Percentiles rank a stretch among this genome's conserved stretches.
Conservation (phyloP, 2,888 invertebrate species). For the Leucozona laternaria region DNA sequence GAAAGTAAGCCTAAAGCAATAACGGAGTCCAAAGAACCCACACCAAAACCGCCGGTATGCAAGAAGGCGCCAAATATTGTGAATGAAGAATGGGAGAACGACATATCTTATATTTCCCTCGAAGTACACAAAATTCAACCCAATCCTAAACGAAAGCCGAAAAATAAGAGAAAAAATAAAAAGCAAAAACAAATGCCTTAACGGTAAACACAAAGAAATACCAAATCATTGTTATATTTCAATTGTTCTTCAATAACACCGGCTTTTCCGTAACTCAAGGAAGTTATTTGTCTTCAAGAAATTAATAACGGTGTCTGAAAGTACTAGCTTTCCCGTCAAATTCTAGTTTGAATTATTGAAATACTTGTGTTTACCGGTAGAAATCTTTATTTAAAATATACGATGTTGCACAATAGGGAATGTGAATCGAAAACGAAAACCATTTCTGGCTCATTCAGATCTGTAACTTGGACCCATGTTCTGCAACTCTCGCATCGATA, state of each 20-base stretch:
- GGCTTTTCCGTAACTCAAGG: too few species aligned
- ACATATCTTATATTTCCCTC: conserved; percentile 8
- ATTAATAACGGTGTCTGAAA: too few species aligned
- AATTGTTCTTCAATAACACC: not conserved
- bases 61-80: not conserved
- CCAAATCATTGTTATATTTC: not conserved
- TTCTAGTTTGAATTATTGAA: too few species aligned
- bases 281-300: too few species aligned
- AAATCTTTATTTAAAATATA: too few species aligned
- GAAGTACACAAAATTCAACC: conserved; percentile 42
- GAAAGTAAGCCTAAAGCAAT: not conserved
- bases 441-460: too few species aligned
- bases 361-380: too few species aligned
- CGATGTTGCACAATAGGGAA: too few species aligned
- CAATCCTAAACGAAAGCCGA: conserved; percentile 32
- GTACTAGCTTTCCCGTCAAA: too few species aligned
- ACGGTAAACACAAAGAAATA: not conserved
- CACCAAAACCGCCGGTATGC: accelerated
- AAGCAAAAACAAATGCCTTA: not conserved
- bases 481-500: too few species aligned
- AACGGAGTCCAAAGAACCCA: not conserved
- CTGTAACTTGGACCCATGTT: too few species aligned
- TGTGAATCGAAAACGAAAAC: too few species aligned
- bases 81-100: conserved; percentile 35
- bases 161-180: conserved; percentile 26